Conservation (phyloP, 2,888 invertebrate species). For the Nymphalis c-album region DNA sequence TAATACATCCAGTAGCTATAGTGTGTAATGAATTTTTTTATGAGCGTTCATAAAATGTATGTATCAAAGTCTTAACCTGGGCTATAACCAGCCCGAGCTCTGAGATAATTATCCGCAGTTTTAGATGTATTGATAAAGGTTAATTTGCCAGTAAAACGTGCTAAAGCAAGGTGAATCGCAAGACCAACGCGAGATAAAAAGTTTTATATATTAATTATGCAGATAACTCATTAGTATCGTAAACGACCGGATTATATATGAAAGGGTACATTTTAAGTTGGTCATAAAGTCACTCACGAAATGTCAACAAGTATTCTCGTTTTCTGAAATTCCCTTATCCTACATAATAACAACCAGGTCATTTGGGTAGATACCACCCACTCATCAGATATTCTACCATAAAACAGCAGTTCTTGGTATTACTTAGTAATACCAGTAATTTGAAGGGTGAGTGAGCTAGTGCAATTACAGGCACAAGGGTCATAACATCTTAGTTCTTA, state of each 20-base stretch:
- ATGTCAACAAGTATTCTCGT: too few species aligned
- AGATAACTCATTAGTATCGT: conserved; percentile 17
- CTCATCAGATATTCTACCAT: too few species aligned
- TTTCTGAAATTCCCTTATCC: too few species aligned
- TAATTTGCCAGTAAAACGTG: conserved; percentile 41
- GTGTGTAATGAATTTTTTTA: conserved; percentile 45
- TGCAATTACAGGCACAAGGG: too few species aligned
- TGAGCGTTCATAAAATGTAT: conserved; percentile 40
- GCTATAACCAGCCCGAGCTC: conserved; percentile 28
- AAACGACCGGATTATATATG: conserved; percentile 17
- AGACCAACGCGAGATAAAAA: conserved; percentile 29
- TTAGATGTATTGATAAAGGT: conserved; percentile 51
- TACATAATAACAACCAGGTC: too few species aligned
- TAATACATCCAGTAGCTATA: conserved; percentile 34
- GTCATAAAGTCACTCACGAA: neutral
- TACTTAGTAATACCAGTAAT: too few species aligned
- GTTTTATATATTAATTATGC: conserved; percentile 33
- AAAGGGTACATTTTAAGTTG: conserved; percentile 2
- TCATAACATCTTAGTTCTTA: too few species aligned
- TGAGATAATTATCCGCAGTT: conserved; percentile 48
- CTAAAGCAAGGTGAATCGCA: conserved; percentile 31
- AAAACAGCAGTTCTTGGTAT: too few species aligned
- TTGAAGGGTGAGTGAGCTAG: too few species aligned
- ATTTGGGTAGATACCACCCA: too few species aligned
- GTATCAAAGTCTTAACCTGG: conserved; percentile 38